Evolutionary conservation across 2,113 vertebrate species (phyloP).

Genomic region (Triplophysa dalaica): DNA sequence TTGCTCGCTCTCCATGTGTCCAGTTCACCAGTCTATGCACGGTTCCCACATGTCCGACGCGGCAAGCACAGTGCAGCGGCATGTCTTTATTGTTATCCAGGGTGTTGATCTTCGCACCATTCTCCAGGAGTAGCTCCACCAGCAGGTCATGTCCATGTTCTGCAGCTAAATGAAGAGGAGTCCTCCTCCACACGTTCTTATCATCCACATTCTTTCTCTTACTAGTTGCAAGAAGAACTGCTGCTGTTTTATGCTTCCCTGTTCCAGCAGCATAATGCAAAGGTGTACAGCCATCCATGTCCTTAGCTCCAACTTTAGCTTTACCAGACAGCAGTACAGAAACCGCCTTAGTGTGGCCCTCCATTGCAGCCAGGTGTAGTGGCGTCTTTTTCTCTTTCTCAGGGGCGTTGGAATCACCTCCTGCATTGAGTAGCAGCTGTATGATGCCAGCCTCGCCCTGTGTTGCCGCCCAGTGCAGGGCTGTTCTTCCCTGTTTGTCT

Average conservation of each 20-base stretch:
- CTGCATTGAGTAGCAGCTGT: slow-evolving; percentile 68
- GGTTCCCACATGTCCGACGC: slow-evolving; percentile 61
- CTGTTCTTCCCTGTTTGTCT: slow-evolving; percentile 70
- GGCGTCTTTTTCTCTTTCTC: slow-evolving; percentile 78
- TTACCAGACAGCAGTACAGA: slow-evolving; percentile 64
- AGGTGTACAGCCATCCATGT: slow-evolving; percentile 77
- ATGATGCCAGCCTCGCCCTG: slow-evolving; percentile 58
- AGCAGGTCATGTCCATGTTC: slow-evolving; percentile 68
- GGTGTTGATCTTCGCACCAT: slow-evolving; percentile 69
- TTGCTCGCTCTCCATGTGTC: slow-evolving; percentile 63
- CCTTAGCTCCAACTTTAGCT: slow-evolving; percentile 70
- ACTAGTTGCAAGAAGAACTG: slow-evolving; percentile 60
- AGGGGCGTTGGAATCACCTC: slow-evolving; percentile 63
- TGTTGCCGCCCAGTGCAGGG: slow-evolving; percentile 74
- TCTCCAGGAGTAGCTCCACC: slow-evolving; percentile 64
- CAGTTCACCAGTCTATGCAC: slow-evolving; percentile 68
- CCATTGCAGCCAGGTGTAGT: slow-evolving; percentile 71
- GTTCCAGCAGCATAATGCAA: slow-evolving; percentile 70
- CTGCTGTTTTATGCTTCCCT: slow-evolving; percentile 60
- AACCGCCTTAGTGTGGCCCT: slow-evolving; percentile 57
- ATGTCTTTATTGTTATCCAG: slow-evolving; percentile 76
- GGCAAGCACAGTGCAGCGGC: slow-evolving; percentile 74
- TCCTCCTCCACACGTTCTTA: slow-evolving; percentile 78
- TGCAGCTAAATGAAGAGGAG: slow-evolving; percentile 67
- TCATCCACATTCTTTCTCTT: slow-evolving; percentile 72